These are phyloP conservation scores for Tupaia chinensis DNA, from an alignment of 2,113 vertebrate species.

Conservation along the genomic window DNA sequence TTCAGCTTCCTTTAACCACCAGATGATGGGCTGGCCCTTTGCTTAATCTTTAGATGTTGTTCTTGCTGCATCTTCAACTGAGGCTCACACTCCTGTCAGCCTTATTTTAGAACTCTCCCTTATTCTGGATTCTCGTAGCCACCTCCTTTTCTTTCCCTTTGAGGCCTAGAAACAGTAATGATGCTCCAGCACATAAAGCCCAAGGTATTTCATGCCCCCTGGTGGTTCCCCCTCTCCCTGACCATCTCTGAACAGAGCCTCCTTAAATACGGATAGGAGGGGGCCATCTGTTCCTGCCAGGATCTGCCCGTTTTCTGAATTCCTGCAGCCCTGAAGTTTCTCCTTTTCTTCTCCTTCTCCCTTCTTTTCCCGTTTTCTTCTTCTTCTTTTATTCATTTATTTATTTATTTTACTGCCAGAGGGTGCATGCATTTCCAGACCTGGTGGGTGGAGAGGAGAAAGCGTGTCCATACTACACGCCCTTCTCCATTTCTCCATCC, in stretches of 20 bases:
- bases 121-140: background rate
- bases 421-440: too few species aligned
- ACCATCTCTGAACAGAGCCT: background rate
- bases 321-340: background rate
- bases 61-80: background rate
- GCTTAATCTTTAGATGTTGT: background rate
- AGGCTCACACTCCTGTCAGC: background rate
- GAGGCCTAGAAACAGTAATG: background rate
- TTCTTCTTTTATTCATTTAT: too few species aligned
- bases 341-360: too few species aligned
- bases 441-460: too few species aligned
- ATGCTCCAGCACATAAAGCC: background rate
- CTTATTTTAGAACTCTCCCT: background rate
- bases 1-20: too few species aligned
- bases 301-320: background rate
- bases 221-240: background rate
- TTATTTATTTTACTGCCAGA: too few species aligned
- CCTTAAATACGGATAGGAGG: background rate
- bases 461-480: too few species aligned
- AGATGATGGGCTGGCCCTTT: background rate
- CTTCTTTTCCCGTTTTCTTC: too few species aligned
- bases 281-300: background rate
- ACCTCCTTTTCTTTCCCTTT: background rate
- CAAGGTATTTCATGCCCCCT: background rate
- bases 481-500: too few species aligned